Evolutionary conservation across 2,113 vertebrate species (phyloP).

Genomic region (Chionis minor): DNA sequence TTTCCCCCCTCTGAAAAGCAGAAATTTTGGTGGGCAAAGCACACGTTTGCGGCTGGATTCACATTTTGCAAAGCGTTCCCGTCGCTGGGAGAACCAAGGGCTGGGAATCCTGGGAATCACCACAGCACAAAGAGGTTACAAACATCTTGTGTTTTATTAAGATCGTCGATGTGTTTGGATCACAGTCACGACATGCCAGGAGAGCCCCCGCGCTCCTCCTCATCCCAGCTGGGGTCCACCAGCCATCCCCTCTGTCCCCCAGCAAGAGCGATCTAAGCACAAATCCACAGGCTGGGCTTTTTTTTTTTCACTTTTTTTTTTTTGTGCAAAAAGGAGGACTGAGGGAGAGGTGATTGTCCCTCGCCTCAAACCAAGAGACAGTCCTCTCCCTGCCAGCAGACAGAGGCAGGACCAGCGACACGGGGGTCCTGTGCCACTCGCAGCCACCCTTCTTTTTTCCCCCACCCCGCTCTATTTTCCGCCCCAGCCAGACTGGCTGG

Average conservation of each 20-base stretch:
- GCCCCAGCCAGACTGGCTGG: neutral
- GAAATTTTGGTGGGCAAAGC: neutral
- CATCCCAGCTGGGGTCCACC: neutral
- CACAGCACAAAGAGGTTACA: neutral
- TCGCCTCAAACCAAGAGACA: neutral
- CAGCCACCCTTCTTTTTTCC: neutral
- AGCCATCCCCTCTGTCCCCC: accelerated
- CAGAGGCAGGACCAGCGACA: neutral
- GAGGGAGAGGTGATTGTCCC: neutral
- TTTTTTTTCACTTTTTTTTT: neutral
- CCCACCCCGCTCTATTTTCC: neutral
- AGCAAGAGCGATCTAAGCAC: accelerated
- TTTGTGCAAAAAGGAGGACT: neutral
- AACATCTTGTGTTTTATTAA: conserved; percentile 52
- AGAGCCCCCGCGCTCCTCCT: neutral
- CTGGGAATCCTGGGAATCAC: neutral
- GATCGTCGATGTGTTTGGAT: neutral
- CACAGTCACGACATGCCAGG: neutral
- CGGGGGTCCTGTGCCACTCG: accelerated
- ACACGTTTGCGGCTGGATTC: accelerated
- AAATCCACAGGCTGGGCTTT: neutral
- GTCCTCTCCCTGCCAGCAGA: neutral
- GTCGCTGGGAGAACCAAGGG: neutral
- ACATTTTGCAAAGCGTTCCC: accelerated
- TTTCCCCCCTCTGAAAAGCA: neutral